phyloP scores from a whole-genome alignment of 2,113 vertebrate species.

The Castor canadensis region DNA sequence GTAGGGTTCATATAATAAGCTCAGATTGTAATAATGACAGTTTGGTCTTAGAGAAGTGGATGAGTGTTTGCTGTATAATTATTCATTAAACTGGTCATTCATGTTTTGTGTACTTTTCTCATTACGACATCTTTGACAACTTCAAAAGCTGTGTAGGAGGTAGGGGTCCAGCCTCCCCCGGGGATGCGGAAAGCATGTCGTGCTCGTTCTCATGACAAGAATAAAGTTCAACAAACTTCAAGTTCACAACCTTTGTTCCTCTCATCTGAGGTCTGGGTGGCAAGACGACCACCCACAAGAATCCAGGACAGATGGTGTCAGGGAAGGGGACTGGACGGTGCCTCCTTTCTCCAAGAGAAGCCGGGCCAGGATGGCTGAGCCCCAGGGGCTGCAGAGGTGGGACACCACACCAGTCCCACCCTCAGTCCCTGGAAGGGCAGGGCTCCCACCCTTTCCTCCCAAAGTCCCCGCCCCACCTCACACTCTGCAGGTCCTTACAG shows the following conservation, averaged over 20 bases:
- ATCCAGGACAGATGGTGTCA: fast-evolving
- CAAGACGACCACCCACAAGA: not conserved
- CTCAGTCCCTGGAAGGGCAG: too few relatives aligned
- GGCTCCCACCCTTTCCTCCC: not conserved
- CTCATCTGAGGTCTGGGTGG: not conserved
- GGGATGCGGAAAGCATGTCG: fast-evolving
- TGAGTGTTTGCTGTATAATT: fast-evolving
- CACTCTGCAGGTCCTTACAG: not conserved
- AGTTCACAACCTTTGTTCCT: fast-evolving
- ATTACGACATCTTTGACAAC: not conserved
- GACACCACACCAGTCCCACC: too few relatives aligned
- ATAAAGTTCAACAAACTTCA: not conserved
- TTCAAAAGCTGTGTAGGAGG: not conserved
- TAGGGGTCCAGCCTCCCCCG: not conserved
- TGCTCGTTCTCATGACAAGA: not conserved
- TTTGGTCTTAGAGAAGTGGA: not conserved
- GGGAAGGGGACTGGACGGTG: not conserved
- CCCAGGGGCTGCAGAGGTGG: not conserved
- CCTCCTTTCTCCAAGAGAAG: too few relatives aligned
- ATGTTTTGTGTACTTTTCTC: not conserved
- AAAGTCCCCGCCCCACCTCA: not conserved
- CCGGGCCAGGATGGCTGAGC: too few relatives aligned
- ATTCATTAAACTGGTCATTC: fast-evolving
- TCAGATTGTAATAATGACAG: too few relatives aligned
- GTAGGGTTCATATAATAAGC: too few relatives aligned